Evolutionary conservation across 2,113 vertebrate genomes (phyloP), one percentile per base, ranked within the genome.

Genomic region (Megaceryle maxima): DNA sequence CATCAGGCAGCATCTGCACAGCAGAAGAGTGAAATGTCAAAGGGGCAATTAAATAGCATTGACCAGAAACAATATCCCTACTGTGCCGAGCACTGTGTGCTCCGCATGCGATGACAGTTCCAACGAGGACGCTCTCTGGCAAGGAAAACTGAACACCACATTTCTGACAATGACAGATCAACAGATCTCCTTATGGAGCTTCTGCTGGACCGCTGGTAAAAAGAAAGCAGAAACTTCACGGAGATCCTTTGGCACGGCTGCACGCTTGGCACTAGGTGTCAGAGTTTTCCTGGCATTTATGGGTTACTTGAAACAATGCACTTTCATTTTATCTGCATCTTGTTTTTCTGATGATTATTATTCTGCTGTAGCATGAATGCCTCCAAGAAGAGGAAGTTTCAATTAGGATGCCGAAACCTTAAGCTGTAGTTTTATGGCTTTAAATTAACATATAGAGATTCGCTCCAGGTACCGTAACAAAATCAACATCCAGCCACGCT

Each of bases 391-490:
- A 95, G 96, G 94, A 96, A 97, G 93, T 97, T 96, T 96, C 88
- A 97, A 95, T 96, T 94, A 96, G 96, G 96, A 62, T 24, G 29
- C 87, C 57, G 64, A 94, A 96, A 94, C 91, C 84, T 53, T 90
- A 95, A 97, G 94, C 97, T 96, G 90, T 37, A 97, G 85, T 93
- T 97, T 97, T 97, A 96, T 83, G 87, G 95, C 94, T 97, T 96
- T 97, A 92, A 93, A 91, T 93, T 92, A 96, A 94, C 95, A 94
- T 95, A 70, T 62, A 86, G 88, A 87, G 92, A 90, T 92, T 93
- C 53, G 95, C 95, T 96, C 60, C 79, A 95, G 96, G 95, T 97
- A 94, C 94, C 75, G 64, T 96, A 97, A 97, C 94, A 79, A 93
- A 97, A 96, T 75, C 82, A 96, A 97, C 95, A 93, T 94, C 96